These are phyloP conservation scores for Leptinotarsa peninsularis DNA, from an alignment of 2,888 invertebrate genomes.

Conservation along the genomic window DNA sequence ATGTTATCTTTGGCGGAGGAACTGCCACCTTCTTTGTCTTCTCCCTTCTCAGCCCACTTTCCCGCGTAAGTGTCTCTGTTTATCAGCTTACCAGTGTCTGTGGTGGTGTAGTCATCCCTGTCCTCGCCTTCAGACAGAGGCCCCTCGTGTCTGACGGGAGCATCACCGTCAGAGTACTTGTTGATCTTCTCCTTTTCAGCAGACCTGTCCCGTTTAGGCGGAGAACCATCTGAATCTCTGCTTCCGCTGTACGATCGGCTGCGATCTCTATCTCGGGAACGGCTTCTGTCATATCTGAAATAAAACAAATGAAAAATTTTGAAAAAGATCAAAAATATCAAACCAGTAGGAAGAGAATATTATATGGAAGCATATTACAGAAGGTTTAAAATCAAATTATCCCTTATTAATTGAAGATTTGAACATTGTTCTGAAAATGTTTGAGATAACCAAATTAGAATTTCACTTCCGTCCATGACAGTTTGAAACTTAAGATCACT, in stretches of 20 bases:
- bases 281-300: constrained; percentile 70
- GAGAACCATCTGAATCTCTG: constrained; percentile 64
- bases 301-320: background rate
- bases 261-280: constrained; percentile 66
- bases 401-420: no score
- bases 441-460: no score
- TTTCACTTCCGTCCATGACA: no score
- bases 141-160: constrained; percentile 68
- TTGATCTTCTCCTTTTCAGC: constrained; percentile 71
- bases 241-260: constrained; percentile 68
- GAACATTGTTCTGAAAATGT: no score
- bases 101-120: constrained; percentile 67
- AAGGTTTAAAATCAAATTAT: no score
- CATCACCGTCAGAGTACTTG: constrained; percentile 67
- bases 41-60: constrained; percentile 74
- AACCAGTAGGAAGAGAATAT: no score
- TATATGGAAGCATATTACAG: no score
- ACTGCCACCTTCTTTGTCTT: constrained; percentile 47
- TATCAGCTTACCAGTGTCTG: constrained; percentile 45
- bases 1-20: constrained; percentile 45
- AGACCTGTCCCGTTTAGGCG: constrained; percentile 49
- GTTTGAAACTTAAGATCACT: no score
- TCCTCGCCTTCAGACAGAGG: constrained; percentile 73
- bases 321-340: no score
- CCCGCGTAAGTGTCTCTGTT: constrained; percentile 74